phyloP scores from a whole-genome alignment of 2,113 vertebrate genomes.

The Pterocles gutturalis region DNA sequence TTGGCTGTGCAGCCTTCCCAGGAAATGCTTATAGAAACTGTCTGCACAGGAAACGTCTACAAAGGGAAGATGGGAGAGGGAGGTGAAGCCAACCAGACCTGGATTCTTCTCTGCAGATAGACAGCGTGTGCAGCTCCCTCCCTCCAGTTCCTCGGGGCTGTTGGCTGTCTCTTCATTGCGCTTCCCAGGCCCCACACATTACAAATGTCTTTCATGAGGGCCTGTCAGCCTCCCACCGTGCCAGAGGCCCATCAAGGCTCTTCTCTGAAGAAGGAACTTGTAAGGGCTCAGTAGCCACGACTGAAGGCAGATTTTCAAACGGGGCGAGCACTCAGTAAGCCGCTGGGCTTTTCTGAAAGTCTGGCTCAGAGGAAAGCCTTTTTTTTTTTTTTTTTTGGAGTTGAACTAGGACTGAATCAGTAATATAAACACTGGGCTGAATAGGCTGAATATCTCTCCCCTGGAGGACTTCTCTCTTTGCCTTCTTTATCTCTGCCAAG shows the following conservation, averaged over 20 bases:
- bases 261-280: conserved; percentile 1
- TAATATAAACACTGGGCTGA: background rate
- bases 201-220: conserved; percentile 15
- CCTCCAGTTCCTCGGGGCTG: background rate
- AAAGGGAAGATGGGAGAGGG: background rate
- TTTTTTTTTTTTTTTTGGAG: background rate
- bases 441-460: background rate
- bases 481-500: background rate
- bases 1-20: background rate
- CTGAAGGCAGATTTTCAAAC: conserved; percentile 22
- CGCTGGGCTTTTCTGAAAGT: background rate
- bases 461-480: background rate
- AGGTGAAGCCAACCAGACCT: background rate
- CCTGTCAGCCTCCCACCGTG: conserved; percentile 4
- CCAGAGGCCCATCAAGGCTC: background rate
- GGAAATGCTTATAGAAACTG: background rate
- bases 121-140: background rate
- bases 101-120: background rate
- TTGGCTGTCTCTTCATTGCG: background rate
- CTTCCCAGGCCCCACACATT: conserved; percentile 9
- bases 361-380: conserved; percentile 3
- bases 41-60: conserved; percentile 20
- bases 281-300: conserved; percentile 7
- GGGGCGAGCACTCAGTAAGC: background rate
- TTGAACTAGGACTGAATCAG: background rate